These are phyloP conservation scores for Daubentonia madagascariensis DNA, from an alignment of 2,113 vertebrate species.

Conservation along the genomic window DNA sequence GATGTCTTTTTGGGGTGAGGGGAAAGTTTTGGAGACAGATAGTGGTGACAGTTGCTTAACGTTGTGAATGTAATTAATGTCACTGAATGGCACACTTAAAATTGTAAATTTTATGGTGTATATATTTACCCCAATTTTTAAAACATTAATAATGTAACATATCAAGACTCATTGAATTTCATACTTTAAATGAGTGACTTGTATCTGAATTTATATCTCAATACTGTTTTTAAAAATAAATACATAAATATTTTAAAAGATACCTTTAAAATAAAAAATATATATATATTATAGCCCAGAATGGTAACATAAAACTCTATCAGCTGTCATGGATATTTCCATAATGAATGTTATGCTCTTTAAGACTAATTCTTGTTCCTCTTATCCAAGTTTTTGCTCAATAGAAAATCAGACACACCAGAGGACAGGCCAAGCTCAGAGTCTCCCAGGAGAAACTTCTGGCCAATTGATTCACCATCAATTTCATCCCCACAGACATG, in stretches of 20 bases:
- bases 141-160: neutral
- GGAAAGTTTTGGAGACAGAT: neutral
- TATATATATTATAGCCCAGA: neutral
- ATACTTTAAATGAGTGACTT: neutral
- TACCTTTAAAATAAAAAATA: neutral
- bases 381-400: neutral
- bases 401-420: neutral
- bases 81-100: neutral
- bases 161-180: neutral
- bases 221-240: neutral
- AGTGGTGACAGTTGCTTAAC: fast-evolving
- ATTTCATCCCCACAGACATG: fast-evolving
- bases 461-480: neutral
- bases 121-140: neutral
- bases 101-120: neutral
- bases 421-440: fast-evolving
- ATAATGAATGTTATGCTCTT: neutral
- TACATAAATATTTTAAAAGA: neutral
- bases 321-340: neutral
- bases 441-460: neutral
- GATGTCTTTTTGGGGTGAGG: too few species aligned
- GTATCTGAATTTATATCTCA: neutral
- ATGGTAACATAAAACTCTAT: neutral
- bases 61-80: fast-evolving
- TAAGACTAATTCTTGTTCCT: neutral